Base-by-base conservation (phyloP, 2,113 vertebrate species). In the Nicator chloris region DNA sequence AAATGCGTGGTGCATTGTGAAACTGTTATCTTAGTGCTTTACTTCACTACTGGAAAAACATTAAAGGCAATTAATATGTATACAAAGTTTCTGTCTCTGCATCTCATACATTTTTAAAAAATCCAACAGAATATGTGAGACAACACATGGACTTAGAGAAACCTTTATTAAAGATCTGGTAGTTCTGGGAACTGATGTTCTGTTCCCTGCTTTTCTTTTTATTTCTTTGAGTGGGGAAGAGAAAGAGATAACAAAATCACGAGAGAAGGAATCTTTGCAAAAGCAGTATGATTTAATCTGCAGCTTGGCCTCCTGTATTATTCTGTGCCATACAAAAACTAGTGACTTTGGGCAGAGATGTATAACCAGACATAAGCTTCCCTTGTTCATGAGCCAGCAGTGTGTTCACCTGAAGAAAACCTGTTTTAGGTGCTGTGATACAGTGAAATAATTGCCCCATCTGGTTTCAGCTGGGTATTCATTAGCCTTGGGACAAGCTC, bases 21-120 rank as follows among this genome's bases (percentile, higher is more conserved):
- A 91, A 82, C 76, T 95, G 83, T 95, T 98, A 96, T 78, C 93
- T 91, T 50, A 66, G 91, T 71, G 65, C 83, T 95, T 88, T 93
- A 75, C 42, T 93, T 56, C n/a, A 75, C 76, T 63, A 27, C 92
- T 88, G 82, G 89, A 93, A 94, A 94, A 96, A 81, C 93, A 83
- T 60, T 92, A 16, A 49, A 90, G 89, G 76, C 78, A 92, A 86
- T 97, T 96, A 96, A 96, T 95, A 96, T 90, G 75, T 94, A 86
- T 79, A 89, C 63, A 65, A 30, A 61, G 65, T 96, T 94, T 83
- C 76, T 82, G 47, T 85, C 66, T 37, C 11, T 24, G 28, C 57
- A 78, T 86, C 56, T 95, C 75, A 44, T 68, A 56, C 60, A 75
- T 83, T 90, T 13, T 77, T 68, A 40, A 16, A 90, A 30, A 90